Conservation (phyloP, 2,797 vertebrate species). For the Rhincodon typus region DNA sequence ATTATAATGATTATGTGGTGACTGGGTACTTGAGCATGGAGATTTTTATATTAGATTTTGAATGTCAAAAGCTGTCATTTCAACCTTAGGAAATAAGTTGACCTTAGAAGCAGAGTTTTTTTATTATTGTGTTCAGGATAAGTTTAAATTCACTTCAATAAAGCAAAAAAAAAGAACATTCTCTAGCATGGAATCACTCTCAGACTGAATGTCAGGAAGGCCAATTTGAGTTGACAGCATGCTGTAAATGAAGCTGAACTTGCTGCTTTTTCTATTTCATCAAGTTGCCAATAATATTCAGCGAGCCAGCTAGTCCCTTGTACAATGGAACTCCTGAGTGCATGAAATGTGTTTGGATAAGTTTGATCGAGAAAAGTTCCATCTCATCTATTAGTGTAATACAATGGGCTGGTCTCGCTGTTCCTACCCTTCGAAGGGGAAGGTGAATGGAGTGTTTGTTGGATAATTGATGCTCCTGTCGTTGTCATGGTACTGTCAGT, state of each 20-base stretch:
- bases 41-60: neutral
- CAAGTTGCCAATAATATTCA: constrained; percentile 15
- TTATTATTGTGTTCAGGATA: neutral
- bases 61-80: constrained; percentile 11
- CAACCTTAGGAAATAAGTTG: neutral
- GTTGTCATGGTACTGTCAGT: neutral
- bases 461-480: neutral
- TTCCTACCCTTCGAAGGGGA: neutral
- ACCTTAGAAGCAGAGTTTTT: neutral
- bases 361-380: neutral
- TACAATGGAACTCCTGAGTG: neutral
- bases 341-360: neutral
- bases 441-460: neutral
- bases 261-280: constrained; percentile 25
- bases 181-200: neutral
- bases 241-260: constrained; percentile 25
- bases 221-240: neutral
- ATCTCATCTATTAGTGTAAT: neutral
- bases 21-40: neutral
- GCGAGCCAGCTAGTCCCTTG: neutral
- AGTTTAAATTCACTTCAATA: constrained; percentile 9
- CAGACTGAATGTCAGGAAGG: constrained; percentile 9
- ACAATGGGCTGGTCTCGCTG: neutral
- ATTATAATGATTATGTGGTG: neutral
- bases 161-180: neutral